Evolutionary conservation across 1,140 invertebrate species (phyloP), one percentile per base, ranked within the genome.

Genomic region (Penaeus chinensis): DNA sequence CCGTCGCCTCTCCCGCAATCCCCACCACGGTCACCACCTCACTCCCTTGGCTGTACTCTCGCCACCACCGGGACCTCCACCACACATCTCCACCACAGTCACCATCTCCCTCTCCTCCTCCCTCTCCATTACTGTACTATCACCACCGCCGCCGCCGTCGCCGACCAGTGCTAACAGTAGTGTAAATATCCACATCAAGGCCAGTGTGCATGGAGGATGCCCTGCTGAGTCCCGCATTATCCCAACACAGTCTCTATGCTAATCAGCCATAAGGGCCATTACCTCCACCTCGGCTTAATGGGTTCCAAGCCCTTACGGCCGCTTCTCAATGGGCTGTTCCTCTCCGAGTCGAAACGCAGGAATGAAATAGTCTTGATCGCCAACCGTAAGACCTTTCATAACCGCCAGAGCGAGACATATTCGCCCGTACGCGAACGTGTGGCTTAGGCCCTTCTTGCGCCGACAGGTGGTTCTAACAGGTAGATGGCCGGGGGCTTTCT

Each of bases 131-230:
- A 37, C 54, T 32, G 63, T 24, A 24, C 63, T 62, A 20, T 74
- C 65, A 22, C 63, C 66, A 16, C 22, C 42, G 4, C 60, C 32
- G 22, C 24, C 77, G 61, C 42, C 47, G 18, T 77, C 42, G 62
- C 63, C 77, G 22, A 20, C 62, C 84, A 85, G 84, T 85, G 77
- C 84, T 87, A 87, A 87, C 85, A 87, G 85, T 82, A 87, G 85
- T 87, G 85, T 82, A 87, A 87, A 87, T 76, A 87, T 87, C 76
- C 79, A 82, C 78, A 82, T 87, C 79, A 80, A 80, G 77, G 77
- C 84, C 63, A 66, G 74, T n/a, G n/a, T 24, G 61, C 71, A 24
- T n/a, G 54, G 42, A 63, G 77, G 84, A 85, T 77, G 63, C 84
- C 16, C 24, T 37, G 42, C 54, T 42, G 66, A 32, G 54, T 16